phyloP scores from a whole-genome alignment of 1,140 invertebrate genomes.

The Carposina sasakii region DNA sequence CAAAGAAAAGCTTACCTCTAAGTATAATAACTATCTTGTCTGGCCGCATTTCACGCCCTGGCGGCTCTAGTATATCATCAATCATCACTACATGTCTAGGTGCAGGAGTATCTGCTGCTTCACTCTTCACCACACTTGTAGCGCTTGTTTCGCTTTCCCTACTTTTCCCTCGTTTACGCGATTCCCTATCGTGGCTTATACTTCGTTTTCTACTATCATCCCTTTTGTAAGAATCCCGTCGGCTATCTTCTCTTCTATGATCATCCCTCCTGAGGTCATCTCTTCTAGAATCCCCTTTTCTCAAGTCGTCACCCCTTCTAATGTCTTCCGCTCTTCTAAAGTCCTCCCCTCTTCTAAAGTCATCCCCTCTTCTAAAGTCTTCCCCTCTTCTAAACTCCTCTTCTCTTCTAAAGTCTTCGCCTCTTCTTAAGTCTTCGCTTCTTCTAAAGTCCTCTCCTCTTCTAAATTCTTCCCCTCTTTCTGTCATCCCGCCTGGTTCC shows the following conservation, averaged over 20 bases:
- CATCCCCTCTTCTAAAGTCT: slow-evolving; percentile 31
- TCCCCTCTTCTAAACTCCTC: slow-evolving; percentile 38
- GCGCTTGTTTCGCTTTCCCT: slow-evolving; percentile 38
- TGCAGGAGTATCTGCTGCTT: not conserved
- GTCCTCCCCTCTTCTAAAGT: slow-evolving; percentile 27
- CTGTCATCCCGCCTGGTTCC: too few relatives aligned
- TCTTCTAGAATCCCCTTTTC: slow-evolving; percentile 19
- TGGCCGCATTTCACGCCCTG: slow-evolving; percentile 83
- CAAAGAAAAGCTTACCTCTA: slow-evolving; percentile 80
- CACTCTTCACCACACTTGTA: slow-evolving; percentile 33
- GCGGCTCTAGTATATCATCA: slow-evolving; percentile 86
- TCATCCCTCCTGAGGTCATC: slow-evolving; percentile 26
- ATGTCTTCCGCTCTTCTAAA: slow-evolving; percentile 22
- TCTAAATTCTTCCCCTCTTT: too few relatives aligned
- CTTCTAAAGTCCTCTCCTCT: slow-evolving; percentile 52
- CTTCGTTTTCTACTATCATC: slow-evolving; percentile 25
- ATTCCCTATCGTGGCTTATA: slow-evolving; percentile 43
- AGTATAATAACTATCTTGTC: slow-evolving; percentile 91
- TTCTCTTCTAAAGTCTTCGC: slow-evolving; percentile 43
- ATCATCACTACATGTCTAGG: slow-evolving; percentile 76
- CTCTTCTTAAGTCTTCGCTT: slow-evolving; percentile 33
- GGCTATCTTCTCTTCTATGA: slow-evolving; percentile 24
- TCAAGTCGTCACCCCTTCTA: slow-evolving; percentile 33
- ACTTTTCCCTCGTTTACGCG: slow-evolving; percentile 46
- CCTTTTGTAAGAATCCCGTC: slow-evolving; percentile 22